Conservation (phyloP, 92 coral and sea anemone genomes). For the Micromussa lordhowensis region DNA sequence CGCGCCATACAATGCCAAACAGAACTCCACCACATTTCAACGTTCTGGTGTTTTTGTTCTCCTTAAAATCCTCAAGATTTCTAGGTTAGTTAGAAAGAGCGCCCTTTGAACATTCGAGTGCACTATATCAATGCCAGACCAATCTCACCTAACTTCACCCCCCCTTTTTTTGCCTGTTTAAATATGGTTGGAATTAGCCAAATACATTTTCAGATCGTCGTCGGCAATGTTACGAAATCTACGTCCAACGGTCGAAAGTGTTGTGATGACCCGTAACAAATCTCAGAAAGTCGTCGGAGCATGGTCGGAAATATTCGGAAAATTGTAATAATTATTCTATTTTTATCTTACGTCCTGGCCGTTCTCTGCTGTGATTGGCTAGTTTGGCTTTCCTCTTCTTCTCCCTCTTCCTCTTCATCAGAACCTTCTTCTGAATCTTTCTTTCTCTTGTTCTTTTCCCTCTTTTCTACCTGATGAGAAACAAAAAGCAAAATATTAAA, state of each 20-base stretch:
- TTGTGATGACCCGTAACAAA: background rate
- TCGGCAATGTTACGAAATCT: background rate
- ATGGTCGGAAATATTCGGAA: background rate
- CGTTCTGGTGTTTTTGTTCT: too few relatives aligned
- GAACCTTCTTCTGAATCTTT: slow-evolving; percentile 74
- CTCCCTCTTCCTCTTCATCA: slow-evolving; percentile 76
- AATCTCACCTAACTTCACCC: too few relatives aligned
- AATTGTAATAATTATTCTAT: background rate
- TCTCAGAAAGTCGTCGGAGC: background rate
- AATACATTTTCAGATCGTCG: too few relatives aligned
- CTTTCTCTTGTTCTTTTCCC: slow-evolving; percentile 75
- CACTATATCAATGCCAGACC: too few relatives aligned
- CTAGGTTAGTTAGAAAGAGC: too few relatives aligned
- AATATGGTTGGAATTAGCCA: too few relatives aligned
- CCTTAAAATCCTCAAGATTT: too few relatives aligned
- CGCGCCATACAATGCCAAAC: too few relatives aligned
- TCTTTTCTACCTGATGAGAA: slow-evolving; percentile 78
- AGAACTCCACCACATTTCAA: too few relatives aligned
- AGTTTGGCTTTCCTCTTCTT: slow-evolving; percentile 39
- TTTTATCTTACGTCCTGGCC: slow-evolving; percentile 28
- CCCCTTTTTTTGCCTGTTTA: too few relatives aligned
- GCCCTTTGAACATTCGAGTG: too few relatives aligned
- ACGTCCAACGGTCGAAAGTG: background rate
- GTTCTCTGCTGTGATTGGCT: slow-evolving; percentile 50
- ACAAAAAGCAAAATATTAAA: background rate